Evolutionary conservation across 2,113 vertebrate species (phyloP), one percentile per base, ranked within the genome.

Genomic region (Hipposideros armiger): DNA sequence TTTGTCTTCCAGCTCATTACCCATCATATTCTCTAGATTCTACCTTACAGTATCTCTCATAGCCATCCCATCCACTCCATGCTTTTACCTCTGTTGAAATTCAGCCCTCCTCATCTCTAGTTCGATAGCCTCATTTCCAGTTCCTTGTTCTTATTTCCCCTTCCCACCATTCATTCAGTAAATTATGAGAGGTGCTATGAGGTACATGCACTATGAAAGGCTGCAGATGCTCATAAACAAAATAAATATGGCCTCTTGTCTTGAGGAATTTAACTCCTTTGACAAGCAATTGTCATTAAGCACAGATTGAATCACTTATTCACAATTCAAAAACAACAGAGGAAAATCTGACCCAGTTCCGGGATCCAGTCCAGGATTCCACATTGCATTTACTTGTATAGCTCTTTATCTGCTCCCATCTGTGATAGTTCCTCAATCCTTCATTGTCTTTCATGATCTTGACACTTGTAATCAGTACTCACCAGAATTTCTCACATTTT

Each of bases 131-230:
- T 86, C 40, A 14, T 72, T 62, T 62, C 74, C 10, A 62, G 26
- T 52, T 52, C 32, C 5, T 50, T 62, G 50, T 8, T 77, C 24
- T 15, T 81, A 16, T 60, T 28, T 69, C 52, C 19, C 40, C n/a
- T 60, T 30, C 32, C 17, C 22, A 78, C 4, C 52, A 17, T 70
- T 87, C 52, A 40, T 70, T 78, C 40, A 93, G n/a, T 24, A 60
- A 60, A 50, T 42, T 20, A 50, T 22, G 15, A 72, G 30, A 47
- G 8, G 19, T 56, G 17, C 19, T 28, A 11, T 3, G 69, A 56
- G 47, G 15, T 3, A 4, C 5, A n/a, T 3, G 3, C 19, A 24
- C 10, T 40, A 13, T n/a, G 16, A n/a, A 1, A 28, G 56, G 9
- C 58, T 30, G 17, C 56, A 92, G 13, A 58, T 14, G 40, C 7